Evolutionary conservation across 2,888 invertebrate species (phyloP).

Genomic region (Apamea crenata): DNA sequence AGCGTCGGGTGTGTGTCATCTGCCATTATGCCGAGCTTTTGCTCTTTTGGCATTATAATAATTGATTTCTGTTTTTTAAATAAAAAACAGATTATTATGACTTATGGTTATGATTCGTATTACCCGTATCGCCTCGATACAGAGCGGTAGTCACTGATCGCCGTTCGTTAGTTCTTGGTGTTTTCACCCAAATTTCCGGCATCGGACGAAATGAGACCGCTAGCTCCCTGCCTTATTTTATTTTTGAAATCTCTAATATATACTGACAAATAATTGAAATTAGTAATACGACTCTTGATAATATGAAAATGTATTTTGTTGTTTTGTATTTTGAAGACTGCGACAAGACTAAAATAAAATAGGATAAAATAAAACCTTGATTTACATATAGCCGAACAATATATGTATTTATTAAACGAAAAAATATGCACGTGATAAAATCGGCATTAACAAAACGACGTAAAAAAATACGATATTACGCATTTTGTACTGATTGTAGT

Average conservation of each 20-base stretch:
- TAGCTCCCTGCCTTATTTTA: slow-evolving; percentile 2
- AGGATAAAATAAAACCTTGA: background rate
- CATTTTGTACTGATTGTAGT: slow-evolving; percentile 36
- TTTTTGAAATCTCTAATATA: background rate
- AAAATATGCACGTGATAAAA: slow-evolving; percentile 15
- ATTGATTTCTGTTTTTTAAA: no score
- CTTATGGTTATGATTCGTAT: background rate
- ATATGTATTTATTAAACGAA: background rate
- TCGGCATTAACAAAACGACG: slow-evolving; percentile 3
- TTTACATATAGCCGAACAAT: slow-evolving; percentile 14
- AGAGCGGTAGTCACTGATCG: background rate
- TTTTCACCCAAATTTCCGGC: slow-evolving; percentile 44
- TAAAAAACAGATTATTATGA: background rate
- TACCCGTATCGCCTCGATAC: background rate
- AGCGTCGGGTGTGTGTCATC: no score
- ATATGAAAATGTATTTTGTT: background rate
- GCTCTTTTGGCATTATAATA: no score
- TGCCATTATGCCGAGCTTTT: no score
- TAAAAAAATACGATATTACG: slow-evolving; percentile 28
- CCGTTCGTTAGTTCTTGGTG: slow-evolving; percentile 15
- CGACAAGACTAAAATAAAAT: slow-evolving; percentile 9
- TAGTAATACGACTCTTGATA: background rate
- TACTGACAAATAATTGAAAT: background rate
- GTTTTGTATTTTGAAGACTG: background rate
- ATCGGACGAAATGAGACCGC: slow-evolving; percentile 26